Percentiles rank a stretch among this genome's conserved stretches.
Evolutionary conservation across 2,888 invertebrate genomes (phyloP).

Genomic region (Tipula vernalis): DNA sequence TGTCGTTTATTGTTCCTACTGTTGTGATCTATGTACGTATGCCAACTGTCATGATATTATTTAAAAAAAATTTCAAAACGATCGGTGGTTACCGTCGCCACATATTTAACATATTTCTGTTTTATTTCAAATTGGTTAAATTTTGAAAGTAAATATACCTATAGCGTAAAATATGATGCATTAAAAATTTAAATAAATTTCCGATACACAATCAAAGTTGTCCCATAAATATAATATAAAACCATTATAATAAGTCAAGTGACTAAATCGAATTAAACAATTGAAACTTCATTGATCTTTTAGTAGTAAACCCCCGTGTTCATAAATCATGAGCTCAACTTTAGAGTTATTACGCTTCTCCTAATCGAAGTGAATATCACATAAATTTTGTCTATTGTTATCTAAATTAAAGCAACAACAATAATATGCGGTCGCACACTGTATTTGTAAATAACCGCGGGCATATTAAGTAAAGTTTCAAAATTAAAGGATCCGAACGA

Average conservation of each 20-base stretch:
- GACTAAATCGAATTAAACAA: not conserved
- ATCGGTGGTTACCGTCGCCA: too few species aligned
- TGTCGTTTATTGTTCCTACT: too few species aligned
- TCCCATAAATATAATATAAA: not conserved
- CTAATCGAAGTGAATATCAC: not conserved
- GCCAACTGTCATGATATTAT: too few species aligned
- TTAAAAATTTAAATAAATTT: too few species aligned
- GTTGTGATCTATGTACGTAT: too few species aligned
- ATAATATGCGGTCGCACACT: not conserved
- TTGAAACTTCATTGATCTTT: not conserved
- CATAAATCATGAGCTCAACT: not conserved
- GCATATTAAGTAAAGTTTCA: not conserved
- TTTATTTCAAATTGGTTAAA: too few species aligned
- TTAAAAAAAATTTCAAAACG: too few species aligned
- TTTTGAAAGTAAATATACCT: too few species aligned
- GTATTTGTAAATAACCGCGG: not conserved
- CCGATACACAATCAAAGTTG: not conserved
- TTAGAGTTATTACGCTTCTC: not conserved
- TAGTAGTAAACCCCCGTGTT: not conserved
- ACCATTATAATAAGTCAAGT: not conserved
- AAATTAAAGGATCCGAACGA: not conserved
- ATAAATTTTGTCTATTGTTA: not conserved
- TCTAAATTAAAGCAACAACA: not conserved
- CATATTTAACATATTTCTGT: too few species aligned
- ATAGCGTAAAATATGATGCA: too few species aligned